Evolutionary conservation across 2,888 invertebrate genomes (phyloP), one percentile per base, ranked within the genome.

Genomic region (Drosophila helvetica): DNA sequence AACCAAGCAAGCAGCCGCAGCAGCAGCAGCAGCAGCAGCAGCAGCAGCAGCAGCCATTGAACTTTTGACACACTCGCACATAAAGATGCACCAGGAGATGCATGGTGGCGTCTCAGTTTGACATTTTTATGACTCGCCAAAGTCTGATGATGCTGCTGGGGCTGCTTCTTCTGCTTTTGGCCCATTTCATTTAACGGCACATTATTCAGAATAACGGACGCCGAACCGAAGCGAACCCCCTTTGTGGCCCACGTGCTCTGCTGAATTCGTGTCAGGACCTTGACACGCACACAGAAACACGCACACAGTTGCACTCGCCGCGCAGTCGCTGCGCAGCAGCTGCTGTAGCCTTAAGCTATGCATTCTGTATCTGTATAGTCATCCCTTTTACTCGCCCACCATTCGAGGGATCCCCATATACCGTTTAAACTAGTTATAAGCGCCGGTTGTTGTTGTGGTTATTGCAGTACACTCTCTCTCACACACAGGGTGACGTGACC

Each of bases 231-330:
- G 56, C 27, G 43, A 38, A n/a, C 22, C 33, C 38, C 30, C 8
- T 57, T 56, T 38, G 18, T 52, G 55, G 25, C 19, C 15, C 19
- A 79, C 79, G 74, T 79, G 81, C 52, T 48, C 46, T 25, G 50
- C 12, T 22, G 58, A 72, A 83, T 83, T 72, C 64, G 79, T 85
- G 88, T 82, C 88, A 74, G 69, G 79, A 85, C 82, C 82, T 82
- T 87, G 82, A 87, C 82, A 82, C 53, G 27, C 43, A 53, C 38
- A 38, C 38, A 38, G 15, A 33, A 1, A 25, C 25, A 30, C 15
- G 7, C 15, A 5, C 15, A 67, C 38, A 69, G 69, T 33, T 22
- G 38, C 46, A 51, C 27, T 51, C 7, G 53, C 53, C 43, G 51
- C 53, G n/a, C 43, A 17, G 10, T 12, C 54, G 46, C 47, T 25